Evolutionary conservation across 2,888 invertebrate species (phyloP), one percentile per base, ranked within the genome.

Genomic region (Lordiphosa fenestrarum): DNA sequence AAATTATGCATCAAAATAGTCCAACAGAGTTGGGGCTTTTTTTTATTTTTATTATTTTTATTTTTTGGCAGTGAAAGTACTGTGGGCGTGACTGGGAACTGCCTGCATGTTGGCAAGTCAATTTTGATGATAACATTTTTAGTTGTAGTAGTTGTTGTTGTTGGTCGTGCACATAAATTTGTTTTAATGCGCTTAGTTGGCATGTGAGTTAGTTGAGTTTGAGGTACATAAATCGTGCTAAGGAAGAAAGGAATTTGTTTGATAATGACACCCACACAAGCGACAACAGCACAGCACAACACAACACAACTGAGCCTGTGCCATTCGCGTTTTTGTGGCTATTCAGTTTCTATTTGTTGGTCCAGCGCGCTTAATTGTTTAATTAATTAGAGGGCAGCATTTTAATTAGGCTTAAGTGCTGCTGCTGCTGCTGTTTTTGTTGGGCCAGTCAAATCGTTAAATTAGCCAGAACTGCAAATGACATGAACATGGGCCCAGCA

Each of bases 341-440:
- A 47, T 38, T 44, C 19, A 3, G 36, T 44, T 23, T 15, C 47
- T 25, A 9, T 15, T 39, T 56, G 42, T 42, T 23, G 37, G 50
- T 47, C 56, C 44, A n/a, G 42, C 30, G 53, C 36, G 3, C 36
- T 59, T 69, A 82, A 76, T 76, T 82, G 75, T 67, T 82, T 83
- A 77, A 77, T 77, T 77, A 83, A 83, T 83, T 80, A 76, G 73
- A 47, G 64, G 66, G 65, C 65, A 80, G 65, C 73, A 77, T 83
- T 77, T 83, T 80, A 77, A 77, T 77, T 83, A 76, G 77, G 58
- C 84, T 69, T 83, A 83, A 77, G 84, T 77, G 77, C 71, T 70
- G 60, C 19, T 41, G 41, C 39, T 53, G 39, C 9, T 42, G 9
- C 37, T 7, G n/a, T 25, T 25, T n/a, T 2, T 15, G 19, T 36